These are phyloP conservation scores for Eupelmus urozonus DNA, from an alignment of 2,888 invertebrate genomes.

Conservation along the genomic window DNA sequence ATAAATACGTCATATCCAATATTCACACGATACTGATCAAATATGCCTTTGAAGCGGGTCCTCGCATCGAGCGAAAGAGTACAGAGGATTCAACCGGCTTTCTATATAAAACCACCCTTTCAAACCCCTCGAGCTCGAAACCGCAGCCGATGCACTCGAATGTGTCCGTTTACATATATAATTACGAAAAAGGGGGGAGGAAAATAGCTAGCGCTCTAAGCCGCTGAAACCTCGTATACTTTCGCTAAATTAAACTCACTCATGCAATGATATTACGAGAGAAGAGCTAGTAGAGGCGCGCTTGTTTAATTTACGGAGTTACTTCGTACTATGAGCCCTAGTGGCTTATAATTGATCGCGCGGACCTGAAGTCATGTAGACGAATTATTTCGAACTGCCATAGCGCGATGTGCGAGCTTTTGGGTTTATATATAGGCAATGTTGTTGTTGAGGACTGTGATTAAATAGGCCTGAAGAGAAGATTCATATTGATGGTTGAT, in stretches of 20 bases:
- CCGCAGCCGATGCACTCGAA: constrained; percentile 19
- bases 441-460: too few relatives aligned
- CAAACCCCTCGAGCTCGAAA: not conserved
- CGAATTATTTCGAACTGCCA: constrained; percentile 16
- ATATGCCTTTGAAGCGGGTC: constrained; percentile 5
- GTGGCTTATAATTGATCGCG: constrained; percentile 36
- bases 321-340: not conserved
- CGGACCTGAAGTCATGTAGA: too few relatives aligned
- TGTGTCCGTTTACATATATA: constrained; percentile 25
- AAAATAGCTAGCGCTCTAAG: not conserved
- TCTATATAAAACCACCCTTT: constrained; percentile 26
- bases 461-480: too few relatives aligned
- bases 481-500: too few relatives aligned
- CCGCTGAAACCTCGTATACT: not conserved
- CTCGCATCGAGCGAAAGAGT: not conserved
- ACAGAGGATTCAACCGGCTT: not conserved
- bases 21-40: constrained; percentile 37
- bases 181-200: not conserved
- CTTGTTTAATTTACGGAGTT: not conserved
- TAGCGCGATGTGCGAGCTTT: not conserved
- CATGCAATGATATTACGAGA: constrained; percentile 55
- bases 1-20: constrained; percentile 23
- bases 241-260: constrained; percentile 55
- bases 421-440: too few relatives aligned
- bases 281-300: constrained; percentile 40